Conservation (phyloP, 35 echinoderm and acorn worm genomes). For the Lytechinus variegatus region DNA sequence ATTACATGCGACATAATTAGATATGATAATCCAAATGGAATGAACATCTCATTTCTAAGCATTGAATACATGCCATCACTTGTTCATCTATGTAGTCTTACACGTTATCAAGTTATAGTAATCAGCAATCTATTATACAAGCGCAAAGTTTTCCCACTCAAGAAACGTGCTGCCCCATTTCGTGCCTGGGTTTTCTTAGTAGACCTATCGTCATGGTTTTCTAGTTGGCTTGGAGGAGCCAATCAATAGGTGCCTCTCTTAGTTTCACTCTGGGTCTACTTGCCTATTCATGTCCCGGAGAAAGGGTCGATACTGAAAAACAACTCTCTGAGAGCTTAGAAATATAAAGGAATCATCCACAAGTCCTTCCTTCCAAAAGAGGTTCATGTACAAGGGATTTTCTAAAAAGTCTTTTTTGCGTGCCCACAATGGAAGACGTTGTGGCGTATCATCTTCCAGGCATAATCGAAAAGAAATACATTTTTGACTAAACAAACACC, state of each 20-base stretch:
- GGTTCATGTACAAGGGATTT: neutral
- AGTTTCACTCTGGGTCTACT: conserved; percentile 10
- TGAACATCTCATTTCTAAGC: neutral
- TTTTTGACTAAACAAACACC: no score
- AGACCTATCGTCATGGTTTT: neutral
- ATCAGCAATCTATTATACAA: conserved; percentile 20
- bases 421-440: no score
- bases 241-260: conserved; percentile 18
- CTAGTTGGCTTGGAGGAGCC: neutral
- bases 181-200: neutral
- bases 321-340: conserved; percentile 9
- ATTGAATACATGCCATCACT: neutral
- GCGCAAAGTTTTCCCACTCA: neutral
- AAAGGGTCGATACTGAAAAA: conserved; percentile 12
- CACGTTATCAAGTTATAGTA: neutral
- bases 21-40: neutral
- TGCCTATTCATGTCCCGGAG: conserved; percentile 9
- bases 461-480: no score
- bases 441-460: no score
- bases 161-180: neutral
- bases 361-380: neutral
- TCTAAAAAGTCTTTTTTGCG: neutral
- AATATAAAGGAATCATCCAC: neutral
- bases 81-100: neutral
- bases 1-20: neutral